Evolutionary conservation across 2,888 invertebrate species (phyloP).

Genomic region (Merodon equestris): DNA sequence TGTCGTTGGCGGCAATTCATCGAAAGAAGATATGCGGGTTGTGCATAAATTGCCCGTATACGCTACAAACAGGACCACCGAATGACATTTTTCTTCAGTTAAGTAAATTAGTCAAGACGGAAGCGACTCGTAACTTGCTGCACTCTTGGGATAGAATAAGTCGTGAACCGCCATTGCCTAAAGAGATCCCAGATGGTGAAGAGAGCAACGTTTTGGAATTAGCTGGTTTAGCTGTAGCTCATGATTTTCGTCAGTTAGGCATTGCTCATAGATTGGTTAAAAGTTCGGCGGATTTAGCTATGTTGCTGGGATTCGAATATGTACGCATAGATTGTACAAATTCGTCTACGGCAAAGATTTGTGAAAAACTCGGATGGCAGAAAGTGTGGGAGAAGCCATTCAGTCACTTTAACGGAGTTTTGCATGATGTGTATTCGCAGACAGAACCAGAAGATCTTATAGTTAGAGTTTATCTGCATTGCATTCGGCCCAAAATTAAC

Average conservation of each 20-base stretch:
- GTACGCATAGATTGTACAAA: constrained; percentile 46
- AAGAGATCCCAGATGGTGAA: too few relatives aligned
- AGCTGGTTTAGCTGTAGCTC: constrained; percentile 24
- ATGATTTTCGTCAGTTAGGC: constrained; percentile 23
- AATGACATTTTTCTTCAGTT: constrained; percentile 20
- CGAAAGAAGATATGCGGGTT: constrained; percentile 42
- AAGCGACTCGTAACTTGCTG: constrained; percentile 31
- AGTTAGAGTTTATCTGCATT: constrained; percentile 32
- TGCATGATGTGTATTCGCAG: neutral
- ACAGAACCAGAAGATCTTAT: neutral
- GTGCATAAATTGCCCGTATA: constrained; percentile 38
- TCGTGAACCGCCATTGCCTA: constrained; percentile 24
- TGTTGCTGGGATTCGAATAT: constrained; percentile 44
- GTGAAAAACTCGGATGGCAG: constrained; percentile 41
- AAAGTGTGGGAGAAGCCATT: constrained; percentile 51
- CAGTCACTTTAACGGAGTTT: constrained; percentile 24
- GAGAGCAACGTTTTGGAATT: constrained; percentile 27
- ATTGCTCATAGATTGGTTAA: constrained; percentile 33
- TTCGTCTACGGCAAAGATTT: constrained; percentile 23
- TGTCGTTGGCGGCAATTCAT: constrained; percentile 49
- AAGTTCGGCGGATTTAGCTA: constrained; percentile 31
- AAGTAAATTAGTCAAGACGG: constrained; percentile 10
- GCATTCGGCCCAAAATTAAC: neutral
- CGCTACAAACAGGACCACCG: neutral
- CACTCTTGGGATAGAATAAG: constrained; percentile 47